phyloP scores from a whole-genome alignment of 1,140 invertebrate species.

The Drosophila pachea region DNA sequence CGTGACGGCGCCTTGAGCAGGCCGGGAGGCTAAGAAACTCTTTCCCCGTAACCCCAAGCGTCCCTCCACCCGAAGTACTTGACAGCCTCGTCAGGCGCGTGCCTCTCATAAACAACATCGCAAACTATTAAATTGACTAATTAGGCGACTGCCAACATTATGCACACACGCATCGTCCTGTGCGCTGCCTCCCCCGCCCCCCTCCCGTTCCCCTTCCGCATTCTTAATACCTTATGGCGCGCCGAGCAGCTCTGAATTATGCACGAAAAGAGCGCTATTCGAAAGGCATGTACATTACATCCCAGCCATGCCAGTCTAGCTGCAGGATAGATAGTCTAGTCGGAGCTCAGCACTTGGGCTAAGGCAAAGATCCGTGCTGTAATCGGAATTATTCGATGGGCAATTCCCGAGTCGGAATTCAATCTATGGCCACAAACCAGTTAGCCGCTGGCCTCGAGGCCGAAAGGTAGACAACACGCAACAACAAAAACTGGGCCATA shows the following conservation, averaged over 20 bases:
- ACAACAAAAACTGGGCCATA: slow-evolving; percentile 49
- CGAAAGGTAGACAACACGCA: slow-evolving; percentile 37
- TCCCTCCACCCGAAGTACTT: not conserved
- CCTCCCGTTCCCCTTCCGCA: not conserved
- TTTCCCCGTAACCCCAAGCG: not conserved
- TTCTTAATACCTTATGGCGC: not conserved
- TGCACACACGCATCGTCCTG: slow-evolving; percentile 60
- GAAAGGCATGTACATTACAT: too few relatives aligned
- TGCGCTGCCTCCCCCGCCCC: not conserved
- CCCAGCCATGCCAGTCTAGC: too few relatives aligned
- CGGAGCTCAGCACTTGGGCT: too few relatives aligned
- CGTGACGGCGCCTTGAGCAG: slow-evolving; percentile 50
- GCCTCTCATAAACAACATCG: slow-evolving; percentile 60
- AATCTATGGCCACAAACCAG: slow-evolving; percentile 12
- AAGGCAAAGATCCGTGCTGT: too few relatives aligned
- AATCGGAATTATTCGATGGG: too few relatives aligned
- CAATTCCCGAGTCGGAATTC: not conserved
- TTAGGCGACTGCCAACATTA: slow-evolving; percentile 66
- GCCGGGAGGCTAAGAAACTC: slow-evolving; percentile 1
- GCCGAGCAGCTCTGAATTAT: too few relatives aligned
- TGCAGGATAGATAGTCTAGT: too few relatives aligned
- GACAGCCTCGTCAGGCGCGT: slow-evolving; percentile 13
- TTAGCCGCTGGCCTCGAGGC: slow-evolving; percentile 5
- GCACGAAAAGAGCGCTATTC: too few relatives aligned
- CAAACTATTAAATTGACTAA: slow-evolving; percentile 76